phyloP scores from a whole-genome alignment of 1,140 invertebrate genomes.

The Tribolium madens region DNA sequence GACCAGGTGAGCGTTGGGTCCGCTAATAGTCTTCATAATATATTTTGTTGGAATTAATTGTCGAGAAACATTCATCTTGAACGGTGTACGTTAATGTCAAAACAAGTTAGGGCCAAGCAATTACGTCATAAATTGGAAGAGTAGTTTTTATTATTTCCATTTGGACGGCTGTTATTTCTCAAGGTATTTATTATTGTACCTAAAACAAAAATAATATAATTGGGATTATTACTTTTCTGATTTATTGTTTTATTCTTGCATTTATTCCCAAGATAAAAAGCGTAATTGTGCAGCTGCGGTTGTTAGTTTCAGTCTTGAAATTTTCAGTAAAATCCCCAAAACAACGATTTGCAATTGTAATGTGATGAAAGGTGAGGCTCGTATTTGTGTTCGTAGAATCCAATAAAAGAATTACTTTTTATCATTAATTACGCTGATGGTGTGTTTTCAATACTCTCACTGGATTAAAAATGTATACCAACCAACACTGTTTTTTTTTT shows the following conservation, averaged over 20 bases:
- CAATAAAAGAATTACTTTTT: slow-evolving; percentile 16
- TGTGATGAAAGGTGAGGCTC: slow-evolving; percentile 32
- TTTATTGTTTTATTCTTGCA: slow-evolving; percentile 51
- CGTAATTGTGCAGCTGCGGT: slow-evolving; percentile 41
- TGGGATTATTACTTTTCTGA: slow-evolving; percentile 55
- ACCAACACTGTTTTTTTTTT: too few relatives aligned
- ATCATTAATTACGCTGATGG: slow-evolving; percentile 28
- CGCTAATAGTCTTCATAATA: slow-evolving; percentile 57
- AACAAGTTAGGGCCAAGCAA: slow-evolving; percentile 55
- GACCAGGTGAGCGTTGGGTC: slow-evolving; percentile 55
- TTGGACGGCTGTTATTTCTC: slow-evolving; percentile 33
- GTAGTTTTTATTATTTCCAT: slow-evolving; percentile 49
- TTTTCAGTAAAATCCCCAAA: slow-evolving; percentile 6
- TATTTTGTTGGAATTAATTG: slow-evolving; percentile 61
- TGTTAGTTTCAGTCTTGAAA: slow-evolving; percentile 10
- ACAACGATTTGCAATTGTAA: slow-evolving; percentile 35
- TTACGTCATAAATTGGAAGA: slow-evolving; percentile 57
- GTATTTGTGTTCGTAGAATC: not conserved
- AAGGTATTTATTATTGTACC: slow-evolving; percentile 49
- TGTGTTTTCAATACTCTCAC: not conserved
- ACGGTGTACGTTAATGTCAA: slow-evolving; percentile 53
- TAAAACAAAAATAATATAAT: slow-evolving; percentile 54
- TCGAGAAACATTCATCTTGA: slow-evolving; percentile 56
- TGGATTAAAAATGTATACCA: slow-evolving; percentile 9
- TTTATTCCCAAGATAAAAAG: slow-evolving; percentile 35